phyloP scores from a whole-genome alignment of 2,888 invertebrate genomes.

The Pyrgus malvae region DNA sequence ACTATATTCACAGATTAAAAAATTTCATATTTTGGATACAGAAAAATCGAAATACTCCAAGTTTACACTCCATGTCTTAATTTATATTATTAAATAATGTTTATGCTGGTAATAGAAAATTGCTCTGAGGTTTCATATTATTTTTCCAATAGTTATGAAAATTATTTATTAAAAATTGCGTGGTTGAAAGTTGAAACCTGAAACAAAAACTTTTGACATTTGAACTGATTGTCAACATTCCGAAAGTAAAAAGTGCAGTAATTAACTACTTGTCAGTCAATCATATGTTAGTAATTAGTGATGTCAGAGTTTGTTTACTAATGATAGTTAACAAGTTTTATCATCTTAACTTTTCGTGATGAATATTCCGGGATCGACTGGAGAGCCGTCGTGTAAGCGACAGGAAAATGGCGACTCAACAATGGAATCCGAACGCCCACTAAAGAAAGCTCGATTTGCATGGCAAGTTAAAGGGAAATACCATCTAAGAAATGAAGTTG shows the following conservation, averaged over 20 bases:
- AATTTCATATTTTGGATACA: no score
- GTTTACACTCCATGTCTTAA: no score
- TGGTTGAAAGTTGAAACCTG: no score
- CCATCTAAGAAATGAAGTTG: slow-evolving; percentile 76
- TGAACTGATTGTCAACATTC: slow-evolving; percentile 27
- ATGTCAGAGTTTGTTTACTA: slow-evolving; percentile 79
- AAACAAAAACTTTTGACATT: slow-evolving; percentile 17
- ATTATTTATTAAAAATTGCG: no score
- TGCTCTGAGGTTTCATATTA: no score
- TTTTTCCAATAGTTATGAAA: no score
- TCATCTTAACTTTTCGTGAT: slow-evolving; percentile 43
- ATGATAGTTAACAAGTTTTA: slow-evolving; percentile 49
- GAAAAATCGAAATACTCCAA: no score
- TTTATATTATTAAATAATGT: no score
- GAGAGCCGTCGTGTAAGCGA: slow-evolving; percentile 74
- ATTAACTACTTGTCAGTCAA: slow-evolving; percentile 71
- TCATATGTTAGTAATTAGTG: slow-evolving; percentile 77
- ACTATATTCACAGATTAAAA: no score
- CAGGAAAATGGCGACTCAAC: slow-evolving; percentile 78
- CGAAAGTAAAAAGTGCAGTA: slow-evolving; percentile 36
- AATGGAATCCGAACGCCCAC: slow-evolving; percentile 79
- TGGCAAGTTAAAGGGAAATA: slow-evolving; percentile 86
- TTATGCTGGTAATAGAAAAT: no score
- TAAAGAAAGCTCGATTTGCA: slow-evolving; percentile 85
- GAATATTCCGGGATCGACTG: slow-evolving; percentile 62